Evolutionary conservation across 2,888 invertebrate genomes (phyloP), one percentile per base, ranked within the genome.

Genomic region (Ennomos erosarius): DNA sequence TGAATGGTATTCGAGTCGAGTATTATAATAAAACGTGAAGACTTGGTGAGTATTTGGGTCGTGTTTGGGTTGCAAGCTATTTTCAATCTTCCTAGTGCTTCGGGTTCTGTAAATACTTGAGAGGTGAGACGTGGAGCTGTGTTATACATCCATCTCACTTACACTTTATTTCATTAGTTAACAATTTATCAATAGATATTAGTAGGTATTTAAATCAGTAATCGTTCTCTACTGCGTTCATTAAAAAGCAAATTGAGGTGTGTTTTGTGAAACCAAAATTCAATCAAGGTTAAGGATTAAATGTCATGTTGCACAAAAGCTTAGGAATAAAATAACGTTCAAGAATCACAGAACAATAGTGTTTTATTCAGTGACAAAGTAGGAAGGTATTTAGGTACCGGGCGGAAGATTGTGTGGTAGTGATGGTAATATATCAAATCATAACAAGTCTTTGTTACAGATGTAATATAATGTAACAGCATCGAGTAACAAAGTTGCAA

Each of bases 51-150:
- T 78, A 88, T 87, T 82, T 78, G 79, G 87, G 87, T 83, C 87
- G 78, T 67, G 61, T 77, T 81, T 78, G 76, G 78, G 77, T 71
- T 79, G 78, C 74, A 79, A 79, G 84, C 81, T 88, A 88, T 87
- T 88, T 88, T 75, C 79, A 86, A 87, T 87, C 81, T 81, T 80
- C 76, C 71, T 68, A 67, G 73, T 79, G 76, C 75, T 76, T 65
- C 59, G 38, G 65, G 78, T 78, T 74, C 73, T 73, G 26, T 26
- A 52, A 57, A 63, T 57, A 57, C 51, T 59, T 57, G 64, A 62
- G 64, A 62, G 55, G 54, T 51, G 57, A 57, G 47, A 39, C 26
- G 44, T 47, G 47, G 39, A 54, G 52, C 13, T 39, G 52, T 4
- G 35, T 40, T 51, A 12, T 55, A 55, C 52, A 47, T 38, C 47